Evolutionary conservation across 1,140 invertebrate species (phyloP), one percentile per base, ranked within the genome.

Genomic region (Drosophila nigrodunni): DNA sequence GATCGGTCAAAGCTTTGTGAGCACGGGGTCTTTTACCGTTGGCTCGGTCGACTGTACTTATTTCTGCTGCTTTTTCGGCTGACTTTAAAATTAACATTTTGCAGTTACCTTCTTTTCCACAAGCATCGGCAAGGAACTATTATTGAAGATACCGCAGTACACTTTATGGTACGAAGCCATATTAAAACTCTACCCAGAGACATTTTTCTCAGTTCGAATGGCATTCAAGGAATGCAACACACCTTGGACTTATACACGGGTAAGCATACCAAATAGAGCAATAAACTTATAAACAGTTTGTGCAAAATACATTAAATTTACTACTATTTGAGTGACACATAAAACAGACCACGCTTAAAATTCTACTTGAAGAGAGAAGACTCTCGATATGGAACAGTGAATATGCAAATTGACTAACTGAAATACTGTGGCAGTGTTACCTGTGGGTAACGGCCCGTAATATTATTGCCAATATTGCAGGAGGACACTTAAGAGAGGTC

Each of bases 131-230:
- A 11, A 41, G 0, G 11, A 57, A 2, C 35, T 74, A 0, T 11
- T 74, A 25, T 21, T 74, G n/a, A 74, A 74, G 59, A 74, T 74
- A 25, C 66, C 66, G 1, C 58, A 50, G 7, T 64, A 62, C 13
- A 30, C 6, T 8, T 21, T 74, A 35, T 62, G 59, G 52, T 50
- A 57, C 7, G 5, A 34, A 5, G 1, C n/a, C 9, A 3, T 70
- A 0, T 7, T 62, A 3, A 7, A 9, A 8, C 7, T 13, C 5
- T 39, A 54, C 35, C 71, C 71, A n/a, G 8, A 68, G 30, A 30
- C 41, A 2, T 11, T 64, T 2, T 34, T 74, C 3, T 34, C 49
- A 3, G 47, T 74, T 6, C 10, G 30, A 13, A 8, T 74, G 10
- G 18, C 41, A 3, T 52, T 55, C 2, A 62, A 55, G 41, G 66